A percentile compares a stretch with the other conserved stretches of the same genome.
These are phyloP conservation scores for Tuta absoluta DNA, from an alignment of 2,888 invertebrate genomes.

Conservation along the genomic window DNA sequence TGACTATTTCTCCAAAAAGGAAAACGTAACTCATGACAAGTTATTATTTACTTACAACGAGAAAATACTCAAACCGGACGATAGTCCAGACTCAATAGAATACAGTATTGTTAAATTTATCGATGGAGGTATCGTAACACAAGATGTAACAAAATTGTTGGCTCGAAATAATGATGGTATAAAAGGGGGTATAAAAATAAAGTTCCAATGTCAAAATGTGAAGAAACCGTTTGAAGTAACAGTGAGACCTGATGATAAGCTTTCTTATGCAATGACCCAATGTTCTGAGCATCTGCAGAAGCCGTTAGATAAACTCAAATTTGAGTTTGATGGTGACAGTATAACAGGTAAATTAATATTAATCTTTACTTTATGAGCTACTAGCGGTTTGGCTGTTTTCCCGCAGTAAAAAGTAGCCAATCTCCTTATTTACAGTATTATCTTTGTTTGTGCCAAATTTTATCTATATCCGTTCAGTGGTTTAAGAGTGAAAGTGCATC, in stretches of 20 bases:
- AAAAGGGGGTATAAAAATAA: conserved; percentile 56
- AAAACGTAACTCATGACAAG: conserved; percentile 56
- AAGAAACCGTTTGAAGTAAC: conserved; percentile 61
- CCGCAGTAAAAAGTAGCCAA: too few relatives aligned
- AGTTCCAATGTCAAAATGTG: conserved; percentile 69
- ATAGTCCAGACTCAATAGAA: conserved; percentile 67
- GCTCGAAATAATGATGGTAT: conserved; percentile 30
- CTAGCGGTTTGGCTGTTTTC: neutral
- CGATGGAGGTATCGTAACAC: conserved; percentile 66
- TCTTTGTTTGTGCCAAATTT: too few relatives aligned
- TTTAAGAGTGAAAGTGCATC: too few relatives aligned
- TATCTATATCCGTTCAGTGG: too few relatives aligned
- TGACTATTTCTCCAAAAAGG: conserved; percentile 59
- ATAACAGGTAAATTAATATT: conserved; percentile 51
- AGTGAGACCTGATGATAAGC: conserved; percentile 54
- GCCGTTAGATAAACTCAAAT: conserved; percentile 64
- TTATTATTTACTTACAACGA: conserved; percentile 67
- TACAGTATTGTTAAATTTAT: conserved; percentile 72
- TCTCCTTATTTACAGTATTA: too few relatives aligned
- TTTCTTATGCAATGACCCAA: conserved; percentile 66
- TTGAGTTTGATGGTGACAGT: conserved; percentile 79
- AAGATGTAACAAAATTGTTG: conserved; percentile 48
- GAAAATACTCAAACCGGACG: conserved; percentile 58
- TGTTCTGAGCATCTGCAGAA: conserved; percentile 70
- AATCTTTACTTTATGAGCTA: conserved; percentile 15